A percentile compares a stretch with the other conserved stretches of the same genome.
Evolutionary conservation across 1,140 invertebrate genomes (phyloP).

Genomic region (Zophobas atratus): DNA sequence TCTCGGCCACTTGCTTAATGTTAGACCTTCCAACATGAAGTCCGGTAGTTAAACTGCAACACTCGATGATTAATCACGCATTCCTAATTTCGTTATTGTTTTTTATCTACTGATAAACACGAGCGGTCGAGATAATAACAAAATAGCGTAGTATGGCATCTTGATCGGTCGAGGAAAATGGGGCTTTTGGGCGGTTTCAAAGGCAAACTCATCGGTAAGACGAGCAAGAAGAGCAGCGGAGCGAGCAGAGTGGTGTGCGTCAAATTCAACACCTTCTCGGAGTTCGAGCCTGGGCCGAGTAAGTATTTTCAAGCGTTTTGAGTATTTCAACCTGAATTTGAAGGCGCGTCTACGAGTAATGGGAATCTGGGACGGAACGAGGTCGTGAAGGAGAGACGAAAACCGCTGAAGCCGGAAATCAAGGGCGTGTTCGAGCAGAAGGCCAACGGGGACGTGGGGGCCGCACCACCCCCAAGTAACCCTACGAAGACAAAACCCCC

Average conservation of each 20-base stretch:
- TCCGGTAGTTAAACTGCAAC: conserved; percentile 80
- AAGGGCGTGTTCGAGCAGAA: neutral
- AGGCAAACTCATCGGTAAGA: conserved; percentile 66
- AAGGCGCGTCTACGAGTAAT: neutral
- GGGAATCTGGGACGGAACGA: neutral
- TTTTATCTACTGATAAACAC: conserved; percentile 23
- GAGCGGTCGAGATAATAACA: neutral
- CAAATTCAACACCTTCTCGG: conserved; percentile 51
- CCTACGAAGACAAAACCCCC: neutral
- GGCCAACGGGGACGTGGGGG: too few relatives aligned
- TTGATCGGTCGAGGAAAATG: conserved; percentile 49
- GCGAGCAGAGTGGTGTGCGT: conserved; percentile 63
- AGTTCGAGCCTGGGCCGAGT: conserved; percentile 10
- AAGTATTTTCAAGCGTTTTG: neutral
- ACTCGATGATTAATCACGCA: conserved; percentile 36
- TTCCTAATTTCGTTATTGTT: conserved; percentile 5
- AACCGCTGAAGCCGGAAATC: neutral
- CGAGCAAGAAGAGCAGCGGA: conserved; percentile 55
- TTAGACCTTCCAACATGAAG: conserved; percentile 92
- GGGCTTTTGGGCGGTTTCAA: conserved; percentile 70
- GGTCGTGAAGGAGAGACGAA: neutral
- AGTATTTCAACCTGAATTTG: neutral
- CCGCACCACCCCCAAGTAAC: neutral
- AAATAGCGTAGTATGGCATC: neutral
- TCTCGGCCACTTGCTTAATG: conserved; percentile 94